Conservation (phyloP, 2,113 vertebrate genomes). For the Odobenus rosmarus region DNA sequence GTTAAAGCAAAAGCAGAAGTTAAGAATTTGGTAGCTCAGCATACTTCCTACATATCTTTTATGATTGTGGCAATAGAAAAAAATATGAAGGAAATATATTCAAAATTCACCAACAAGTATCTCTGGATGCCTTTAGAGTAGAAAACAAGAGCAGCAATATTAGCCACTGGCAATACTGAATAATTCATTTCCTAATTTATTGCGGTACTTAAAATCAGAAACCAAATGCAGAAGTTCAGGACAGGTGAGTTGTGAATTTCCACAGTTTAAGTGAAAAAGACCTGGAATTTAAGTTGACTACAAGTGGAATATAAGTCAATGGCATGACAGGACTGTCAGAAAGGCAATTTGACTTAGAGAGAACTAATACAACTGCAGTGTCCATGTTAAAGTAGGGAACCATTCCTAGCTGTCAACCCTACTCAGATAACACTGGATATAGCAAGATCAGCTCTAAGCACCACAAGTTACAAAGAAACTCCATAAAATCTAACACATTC, state of each 20-base stretch:
- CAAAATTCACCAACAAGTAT: constrained; percentile 9
- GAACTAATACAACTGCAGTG: not conserved
- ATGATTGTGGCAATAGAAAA: not conserved
- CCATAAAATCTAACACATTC: not conserved
- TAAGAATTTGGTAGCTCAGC: not conserved
- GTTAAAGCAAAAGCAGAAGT: not conserved
- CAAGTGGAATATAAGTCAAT: constrained; percentile 2
- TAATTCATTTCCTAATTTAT: constrained; percentile 63
- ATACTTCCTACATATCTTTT: not conserved
- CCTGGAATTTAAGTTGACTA: not conserved
- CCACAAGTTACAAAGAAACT: not conserved
- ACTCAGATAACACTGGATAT: not conserved
- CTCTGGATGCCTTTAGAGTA: not conserved
- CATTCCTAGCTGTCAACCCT: not conserved
- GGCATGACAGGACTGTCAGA: constrained; percentile 10
- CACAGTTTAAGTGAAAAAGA: constrained; percentile 41
- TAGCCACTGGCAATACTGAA: constrained; percentile 42
- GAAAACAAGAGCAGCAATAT: constrained; percentile 33
- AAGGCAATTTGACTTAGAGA: constrained; percentile 21
- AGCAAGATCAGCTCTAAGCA: not conserved
- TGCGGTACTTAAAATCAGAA: constrained; percentile 48
- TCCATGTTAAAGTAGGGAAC: constrained; percentile 11
- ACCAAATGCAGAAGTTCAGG: constrained; percentile 31
- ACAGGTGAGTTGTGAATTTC: constrained; percentile 39
- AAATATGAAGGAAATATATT: not conserved